phyloP scores from a whole-genome alignment of 1,140 invertebrate species.

The Zophobas atratus region DNA sequence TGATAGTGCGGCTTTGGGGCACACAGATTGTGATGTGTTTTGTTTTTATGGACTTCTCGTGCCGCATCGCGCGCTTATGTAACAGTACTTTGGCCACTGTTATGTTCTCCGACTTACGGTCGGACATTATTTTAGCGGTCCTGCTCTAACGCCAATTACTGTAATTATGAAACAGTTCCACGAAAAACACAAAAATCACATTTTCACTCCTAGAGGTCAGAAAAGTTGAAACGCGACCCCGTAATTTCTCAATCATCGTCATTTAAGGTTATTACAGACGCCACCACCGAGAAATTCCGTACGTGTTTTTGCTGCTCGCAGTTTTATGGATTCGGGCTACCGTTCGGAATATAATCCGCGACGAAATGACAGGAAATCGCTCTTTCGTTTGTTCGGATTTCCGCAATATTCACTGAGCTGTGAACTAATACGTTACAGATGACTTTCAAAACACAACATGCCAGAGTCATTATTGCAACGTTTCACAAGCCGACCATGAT shows the following conservation, averaged over 20 bases:
- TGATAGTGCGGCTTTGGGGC: neutral
- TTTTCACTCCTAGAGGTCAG: neutral
- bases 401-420: constrained; percentile 41
- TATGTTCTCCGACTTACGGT: constrained; percentile 30
- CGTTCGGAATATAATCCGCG: constrained; percentile 7
- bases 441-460: constrained; percentile 42
- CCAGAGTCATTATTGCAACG: constrained; percentile 33
- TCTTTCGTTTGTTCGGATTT: constrained; percentile 40
- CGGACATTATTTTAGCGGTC: constrained; percentile 39
- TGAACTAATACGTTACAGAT: constrained; percentile 39
- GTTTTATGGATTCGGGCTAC: constrained; percentile 32
- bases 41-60: constrained; percentile 38
- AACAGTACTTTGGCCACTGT: constrained; percentile 40
- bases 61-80: constrained; percentile 40
- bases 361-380: constrained; percentile 37
- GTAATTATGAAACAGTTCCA: constrained; percentile 37
- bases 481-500: constrained; percentile 38
- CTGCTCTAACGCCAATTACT: constrained; percentile 35
- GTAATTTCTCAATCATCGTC: neutral
- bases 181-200: neutral
- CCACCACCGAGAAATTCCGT: neutral
- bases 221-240: neutral
- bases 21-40: constrained; percentile 23
- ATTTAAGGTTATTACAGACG: neutral
- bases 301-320: neutral